phyloP scores from a whole-genome alignment of 2,888 invertebrate species.

The Zygogramma bicolorata region DNA sequence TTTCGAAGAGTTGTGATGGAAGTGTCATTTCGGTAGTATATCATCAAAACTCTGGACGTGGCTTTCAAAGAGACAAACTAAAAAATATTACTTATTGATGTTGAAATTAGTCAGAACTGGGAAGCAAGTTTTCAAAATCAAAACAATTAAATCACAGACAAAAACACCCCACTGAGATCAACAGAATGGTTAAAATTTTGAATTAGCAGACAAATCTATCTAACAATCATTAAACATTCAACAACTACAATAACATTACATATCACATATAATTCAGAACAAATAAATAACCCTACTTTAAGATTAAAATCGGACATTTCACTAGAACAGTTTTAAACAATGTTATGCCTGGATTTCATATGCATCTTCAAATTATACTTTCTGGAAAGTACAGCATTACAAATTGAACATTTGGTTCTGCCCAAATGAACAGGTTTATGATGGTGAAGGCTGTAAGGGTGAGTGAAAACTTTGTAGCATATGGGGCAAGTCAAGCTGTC shows the following conservation, averaged over 20 bases:
- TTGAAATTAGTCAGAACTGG: too few species aligned
- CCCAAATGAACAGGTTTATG: constrained; percentile 48
- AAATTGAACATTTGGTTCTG: constrained; percentile 48
- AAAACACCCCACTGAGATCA: background rate
- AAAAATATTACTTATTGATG: too few species aligned
- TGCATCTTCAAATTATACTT: constrained; percentile 49
- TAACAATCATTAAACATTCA: constrained; percentile 1
- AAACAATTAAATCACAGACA: background rate
- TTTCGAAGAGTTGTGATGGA: too few species aligned
- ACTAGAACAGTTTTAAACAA: constrained; percentile 17
- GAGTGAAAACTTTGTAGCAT: constrained; percentile 44
- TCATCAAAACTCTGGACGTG: too few species aligned
- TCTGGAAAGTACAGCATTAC: constrained; percentile 49
- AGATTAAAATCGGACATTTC: background rate
- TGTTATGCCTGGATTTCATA: constrained; percentile 43
- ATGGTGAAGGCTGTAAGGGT: constrained; percentile 46
- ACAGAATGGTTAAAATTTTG: background rate
- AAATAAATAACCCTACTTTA: background rate
- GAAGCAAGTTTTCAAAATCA: background rate
- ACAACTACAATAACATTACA: background rate
- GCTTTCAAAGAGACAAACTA: too few species aligned
- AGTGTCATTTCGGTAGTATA: too few species aligned
- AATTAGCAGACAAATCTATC: background rate
- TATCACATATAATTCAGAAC: background rate
- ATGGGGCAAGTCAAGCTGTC: constrained; percentile 43